These are phyloP conservation scores for Megalopta genalis DNA, from an alignment of 1,140 invertebrate genomes.

Conservation along the genomic window DNA sequence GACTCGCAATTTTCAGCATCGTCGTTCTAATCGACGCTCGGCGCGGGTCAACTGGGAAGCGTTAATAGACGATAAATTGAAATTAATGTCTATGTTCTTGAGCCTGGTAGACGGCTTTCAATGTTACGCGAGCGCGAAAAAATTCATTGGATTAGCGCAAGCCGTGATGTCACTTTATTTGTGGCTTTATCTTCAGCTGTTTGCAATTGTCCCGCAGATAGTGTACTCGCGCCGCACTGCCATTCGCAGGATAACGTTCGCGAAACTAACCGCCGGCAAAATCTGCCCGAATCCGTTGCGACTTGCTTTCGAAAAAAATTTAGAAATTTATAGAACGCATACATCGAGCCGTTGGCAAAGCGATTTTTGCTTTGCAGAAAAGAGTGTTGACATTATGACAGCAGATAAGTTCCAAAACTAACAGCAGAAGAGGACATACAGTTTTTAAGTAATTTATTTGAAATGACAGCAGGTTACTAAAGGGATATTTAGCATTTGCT, in stretches of 20 bases:
- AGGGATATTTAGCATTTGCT: no score
- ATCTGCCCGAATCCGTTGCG: no score
- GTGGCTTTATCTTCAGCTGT: slow-evolving; percentile 18
- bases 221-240: neutral
- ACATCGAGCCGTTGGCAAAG: no score
- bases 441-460: no score
- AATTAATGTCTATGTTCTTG: slow-evolving; percentile 35
- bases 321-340: no score
- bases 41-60: slow-evolving; percentile 25
- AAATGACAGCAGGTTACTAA: no score
- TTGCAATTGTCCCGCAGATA: slow-evolving; percentile 6
- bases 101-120: neutral
- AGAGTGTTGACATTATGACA: no score
- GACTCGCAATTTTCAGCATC: slow-evolving; percentile 2
- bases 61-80: slow-evolving; percentile 44
- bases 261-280: neutral
- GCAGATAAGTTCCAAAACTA: no score
- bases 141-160: neutral
- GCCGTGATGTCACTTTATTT: neutral
- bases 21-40: slow-evolving; percentile 15
- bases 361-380: no score
- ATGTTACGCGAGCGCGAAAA: neutral
- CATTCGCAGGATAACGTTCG: neutral
- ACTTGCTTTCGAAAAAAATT: no score
- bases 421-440: no score